Conservation (phyloP, 1,140 invertebrate species). For the Atopsyche davidsoni region DNA sequence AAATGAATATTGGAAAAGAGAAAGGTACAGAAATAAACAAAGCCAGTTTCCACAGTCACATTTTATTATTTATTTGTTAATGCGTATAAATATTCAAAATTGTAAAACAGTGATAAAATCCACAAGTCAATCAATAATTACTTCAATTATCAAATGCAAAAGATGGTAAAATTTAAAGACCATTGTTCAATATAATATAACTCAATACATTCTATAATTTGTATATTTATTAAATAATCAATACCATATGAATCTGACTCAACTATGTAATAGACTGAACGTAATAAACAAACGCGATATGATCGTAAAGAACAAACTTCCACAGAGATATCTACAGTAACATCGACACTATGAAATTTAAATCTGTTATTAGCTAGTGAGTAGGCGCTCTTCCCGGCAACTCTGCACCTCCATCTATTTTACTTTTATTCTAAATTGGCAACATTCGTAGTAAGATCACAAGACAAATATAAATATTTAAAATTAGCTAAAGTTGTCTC, state of each 20-base stretch:
- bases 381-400: background rate
- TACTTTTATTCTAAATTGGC: conserved; percentile 17
- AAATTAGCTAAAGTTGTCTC: conserved; percentile 11
- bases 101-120: conserved; percentile 54
- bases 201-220: conserved; percentile 11
- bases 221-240: conserved; percentile 1
- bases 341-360: conserved; percentile 6
- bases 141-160: conserved; percentile 27
- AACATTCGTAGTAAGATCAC: conserved; percentile 16
- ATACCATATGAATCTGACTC: conserved; percentile 5
- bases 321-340: background rate
- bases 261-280: conserved; percentile 1
- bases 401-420: background rate
- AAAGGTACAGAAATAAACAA: no score
- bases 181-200: conserved; percentile 12
- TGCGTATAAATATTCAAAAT: conserved; percentile 52
- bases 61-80: conserved; percentile 48
- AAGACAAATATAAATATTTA: conserved; percentile 20
- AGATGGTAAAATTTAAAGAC: conserved; percentile 25
- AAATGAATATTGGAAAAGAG: no score
- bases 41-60: conserved; percentile 30
- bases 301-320: conserved; percentile 3
- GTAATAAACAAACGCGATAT: conserved; percentile 11
- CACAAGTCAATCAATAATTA: conserved; percentile 33
- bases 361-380: no score